Base-by-base conservation (phyloP, 2,113 vertebrate species). In the Megaleporinus macrocephalus region DNA sequence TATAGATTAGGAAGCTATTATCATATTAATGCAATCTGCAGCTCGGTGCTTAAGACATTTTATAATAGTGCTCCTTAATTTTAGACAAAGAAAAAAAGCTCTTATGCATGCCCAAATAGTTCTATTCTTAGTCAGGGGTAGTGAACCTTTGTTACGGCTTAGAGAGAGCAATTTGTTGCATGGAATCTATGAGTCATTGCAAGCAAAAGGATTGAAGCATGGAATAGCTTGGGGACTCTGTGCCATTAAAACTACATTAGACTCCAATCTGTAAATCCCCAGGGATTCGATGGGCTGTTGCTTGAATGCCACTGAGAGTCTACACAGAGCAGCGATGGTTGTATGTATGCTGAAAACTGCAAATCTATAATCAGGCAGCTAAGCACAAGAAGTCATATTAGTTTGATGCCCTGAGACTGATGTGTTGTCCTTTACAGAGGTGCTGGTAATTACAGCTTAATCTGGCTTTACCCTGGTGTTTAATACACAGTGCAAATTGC, bases 171-270 rank as follows among this genome's bases (percentile, higher is more conserved):
- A 71, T 83, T 77, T 62, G 65, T 77, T 82, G 41, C 66, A 49
- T 29, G 20, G 36, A 72, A 72, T 78, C 81, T 70, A 83, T 77
- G 81, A 62, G 57, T 66, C 66, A 72, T 71, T 72, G 71, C 59
- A 36, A 71, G 74, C 22, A 30, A 53, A 18, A 55, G 73, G 65
- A 49, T 73, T 82, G 51, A 77, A 68, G 53, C 26, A 83, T 62
- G 51, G 26, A 68, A 51, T 63, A 41, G 61, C 33, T 62, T 36
- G 49, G 74, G 26, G 33, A 72, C 71, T 33, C 51, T 49, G 41
- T 41, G 66, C 57, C 66, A 83, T 83, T 83, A 77, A 83, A 83
- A 83, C 76, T 77, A 53, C 81, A 78, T 78, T 78, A 83, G 36
- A 30, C 66, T 47, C 55, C 66, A 83, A 78, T 78, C 66, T 77